Base-by-base conservation (phyloP, 1,140 invertebrate species). In the Macrosteles quadrilineatus region DNA sequence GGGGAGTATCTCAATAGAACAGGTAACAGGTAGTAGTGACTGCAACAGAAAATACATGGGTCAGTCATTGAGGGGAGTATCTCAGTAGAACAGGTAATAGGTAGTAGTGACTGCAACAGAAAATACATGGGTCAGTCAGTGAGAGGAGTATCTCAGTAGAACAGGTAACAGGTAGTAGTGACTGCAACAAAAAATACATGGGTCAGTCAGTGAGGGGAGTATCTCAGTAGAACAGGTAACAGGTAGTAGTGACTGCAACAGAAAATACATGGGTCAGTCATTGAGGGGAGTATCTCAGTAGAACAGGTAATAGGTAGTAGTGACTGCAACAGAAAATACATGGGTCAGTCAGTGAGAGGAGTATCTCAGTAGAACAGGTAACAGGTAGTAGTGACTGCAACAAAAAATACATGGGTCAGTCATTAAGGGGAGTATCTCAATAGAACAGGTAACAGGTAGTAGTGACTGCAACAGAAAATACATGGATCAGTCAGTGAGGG, bases 241-340 rank as follows among this genome's bases (percentile, higher is more conserved):
- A n/a, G n/a, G n/a, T n/a, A n/a, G n/a, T 25, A 59, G 23, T n/a
- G 55, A 59, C 55, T 59, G 55, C 25, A 59, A 59, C 55, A 25
- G 11, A n/a, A 59, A 6, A 59, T 27, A 29, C 21, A 30, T 9
- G n/a, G n/a, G n/a, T n/a, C n/a, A n/a, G n/a, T n/a, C n/a, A n/a
- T n/a, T n/a, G n/a, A n/a, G n/a, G n/a, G 4, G 47, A 40, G 36
- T 40, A 40, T 40, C n/a, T n/a, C n/a, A n/a, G n/a, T n/a, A n/a
- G n/a, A n/a, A n/a, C n/a, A n/a, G n/a, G 36, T 6, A 40, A 9
- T 17, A 40, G 6, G 6, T 40, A 17, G 6, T 40, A 40, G 36
- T 40, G 36, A 40, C 36, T 53, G 21, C 11, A 6, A 11, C 21
- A 19, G 47, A 53, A 4, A 4, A 14, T 11, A 11, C 4, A 4